These are phyloP conservation scores for Struthidea cinerea DNA, from an alignment of 2,113 vertebrate species.

Conservation along the genomic window DNA sequence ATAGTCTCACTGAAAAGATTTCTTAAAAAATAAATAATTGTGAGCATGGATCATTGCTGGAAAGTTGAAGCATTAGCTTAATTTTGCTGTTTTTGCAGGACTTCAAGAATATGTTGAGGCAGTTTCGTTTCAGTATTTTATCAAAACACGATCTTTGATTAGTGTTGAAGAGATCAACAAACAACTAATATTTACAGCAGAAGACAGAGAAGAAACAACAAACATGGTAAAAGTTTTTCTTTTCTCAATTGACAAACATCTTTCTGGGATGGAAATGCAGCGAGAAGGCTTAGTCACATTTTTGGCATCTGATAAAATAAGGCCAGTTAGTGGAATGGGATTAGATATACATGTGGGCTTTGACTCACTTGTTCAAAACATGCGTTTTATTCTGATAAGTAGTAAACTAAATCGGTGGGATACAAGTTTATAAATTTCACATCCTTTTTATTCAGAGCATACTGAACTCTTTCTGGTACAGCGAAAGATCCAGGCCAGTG, in stretches of 20 bases:
- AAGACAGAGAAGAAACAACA: constrained; percentile 71
- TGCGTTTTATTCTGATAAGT: not conserved
- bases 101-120: constrained; percentile 97
- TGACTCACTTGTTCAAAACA: not conserved
- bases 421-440: not conserved
- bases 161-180: constrained; percentile 94
- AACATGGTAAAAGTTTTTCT: constrained; percentile 66
- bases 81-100: constrained; percentile 69
- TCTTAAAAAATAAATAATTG: not conserved
- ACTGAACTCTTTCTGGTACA: not conserved
- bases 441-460: not conserved
- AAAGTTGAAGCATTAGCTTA: not conserved
- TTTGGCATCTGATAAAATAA: constrained; percentile 38
- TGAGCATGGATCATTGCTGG: not conserved
- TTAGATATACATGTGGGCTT: not conserved
- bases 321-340: not conserved
- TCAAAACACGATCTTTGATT: constrained; percentile 87
- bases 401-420: not conserved
- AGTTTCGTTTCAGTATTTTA: constrained; percentile 94
- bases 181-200: constrained; percentile 81
- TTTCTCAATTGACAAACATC: not conserved
- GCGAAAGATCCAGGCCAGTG: not conserved
- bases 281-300: not conserved
- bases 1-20: not conserved
- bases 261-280: not conserved